Percentiles rank a stretch among this genome's conserved stretches.
Evolutionary conservation across 37 sponge, comb jelly and placozoan species (phyloP).

Genomic region (Chondrosia reniformis): DNA sequence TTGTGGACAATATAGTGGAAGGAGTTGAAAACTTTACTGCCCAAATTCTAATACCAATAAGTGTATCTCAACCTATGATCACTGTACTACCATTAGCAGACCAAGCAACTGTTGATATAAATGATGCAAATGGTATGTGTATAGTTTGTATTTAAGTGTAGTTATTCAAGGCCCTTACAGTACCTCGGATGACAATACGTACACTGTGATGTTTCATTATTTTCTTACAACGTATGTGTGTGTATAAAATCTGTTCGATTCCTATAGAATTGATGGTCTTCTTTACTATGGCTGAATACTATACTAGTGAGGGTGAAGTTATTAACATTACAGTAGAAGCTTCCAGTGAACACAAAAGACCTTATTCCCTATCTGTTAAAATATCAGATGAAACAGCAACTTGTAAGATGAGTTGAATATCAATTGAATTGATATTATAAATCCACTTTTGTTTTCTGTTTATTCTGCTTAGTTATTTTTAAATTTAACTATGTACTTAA

Average conservation of each 20-base stretch:
- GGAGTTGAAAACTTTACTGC: conserved; percentile 10
- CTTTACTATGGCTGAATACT: conserved; percentile 6
- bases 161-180: too few relatives aligned
- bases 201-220: too few relatives aligned
- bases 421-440: too few relatives aligned
- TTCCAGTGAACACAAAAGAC: neutral
- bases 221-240: too few relatives aligned
- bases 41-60: neutral
- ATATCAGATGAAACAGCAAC: neutral
- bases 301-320: neutral
- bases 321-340: neutral
- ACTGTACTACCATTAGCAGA: neutral
- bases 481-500: too few relatives aligned
- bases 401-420: neutral
- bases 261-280: neutral
- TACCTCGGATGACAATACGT: too few relatives aligned
- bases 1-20: neutral
- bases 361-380: neutral
- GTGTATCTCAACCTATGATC: neutral
- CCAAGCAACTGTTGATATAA: conserved; percentile 5
- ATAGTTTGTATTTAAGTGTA: neutral
- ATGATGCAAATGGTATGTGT: neutral
- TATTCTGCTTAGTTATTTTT: too few relatives aligned
- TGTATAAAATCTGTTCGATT: neutral
- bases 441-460: too few relatives aligned